Evolutionary conservation across 2,888 invertebrate species (phyloP).

Genomic region (Epiblema foenella): DNA sequence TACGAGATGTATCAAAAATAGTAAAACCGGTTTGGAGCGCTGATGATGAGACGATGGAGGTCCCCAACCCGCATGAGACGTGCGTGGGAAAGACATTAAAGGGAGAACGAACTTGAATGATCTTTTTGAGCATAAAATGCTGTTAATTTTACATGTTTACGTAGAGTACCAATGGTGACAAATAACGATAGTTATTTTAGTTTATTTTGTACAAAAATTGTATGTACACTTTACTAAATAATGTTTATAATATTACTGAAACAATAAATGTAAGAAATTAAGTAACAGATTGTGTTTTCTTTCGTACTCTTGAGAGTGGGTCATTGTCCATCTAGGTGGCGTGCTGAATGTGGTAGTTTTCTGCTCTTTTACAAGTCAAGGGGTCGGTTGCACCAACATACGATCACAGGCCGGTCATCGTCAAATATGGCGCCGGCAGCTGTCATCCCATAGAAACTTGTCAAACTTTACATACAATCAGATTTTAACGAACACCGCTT

Average conservation of each 20-base stretch:
- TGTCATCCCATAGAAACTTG: too few species aligned
- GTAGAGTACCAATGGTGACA: conserved; percentile 62
- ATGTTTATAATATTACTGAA: conserved; percentile 78
- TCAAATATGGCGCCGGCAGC: too few species aligned
- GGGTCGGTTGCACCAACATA: too few species aligned
- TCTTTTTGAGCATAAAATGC: conserved; percentile 71
- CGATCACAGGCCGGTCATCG: too few species aligned
- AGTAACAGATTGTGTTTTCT: conserved; percentile 50
- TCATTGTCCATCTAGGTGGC: too few species aligned
- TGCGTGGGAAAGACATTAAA: conserved; percentile 3
- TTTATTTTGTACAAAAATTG: conserved; percentile 78
- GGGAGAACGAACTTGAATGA: conserved; percentile 21
- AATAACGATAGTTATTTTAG: conserved; percentile 71
- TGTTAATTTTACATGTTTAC: conserved; percentile 56
- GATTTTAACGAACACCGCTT: too few species aligned
- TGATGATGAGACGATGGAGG: neutral
- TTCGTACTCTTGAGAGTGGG: too few species aligned
- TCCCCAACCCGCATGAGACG: conserved; percentile 22
- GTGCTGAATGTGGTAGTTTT: too few species aligned
- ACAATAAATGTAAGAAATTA: conserved; percentile 80
- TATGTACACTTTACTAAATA: conserved; percentile 73
- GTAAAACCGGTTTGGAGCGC: too few species aligned
- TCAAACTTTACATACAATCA: too few species aligned
- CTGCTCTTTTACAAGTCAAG: too few species aligned
- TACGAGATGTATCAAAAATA: too few species aligned